phyloP scores from a whole-genome alignment of 2,888 invertebrate genomes.

The Gibbula magus region DNA sequence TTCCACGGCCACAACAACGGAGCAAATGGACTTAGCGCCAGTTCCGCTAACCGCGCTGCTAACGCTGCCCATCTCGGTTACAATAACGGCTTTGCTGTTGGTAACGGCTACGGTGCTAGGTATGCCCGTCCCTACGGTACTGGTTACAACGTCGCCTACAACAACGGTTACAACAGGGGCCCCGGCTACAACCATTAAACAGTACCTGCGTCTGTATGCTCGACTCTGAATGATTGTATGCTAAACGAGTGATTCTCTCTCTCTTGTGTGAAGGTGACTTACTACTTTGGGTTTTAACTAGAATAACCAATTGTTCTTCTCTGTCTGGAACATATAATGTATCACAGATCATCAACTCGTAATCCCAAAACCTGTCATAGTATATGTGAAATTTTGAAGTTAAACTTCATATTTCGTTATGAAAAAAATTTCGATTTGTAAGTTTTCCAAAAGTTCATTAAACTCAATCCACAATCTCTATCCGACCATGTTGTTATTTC shows the following conservation, averaged over 20 bases:
- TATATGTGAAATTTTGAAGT: not conserved
- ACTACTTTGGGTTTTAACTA: too few species aligned
- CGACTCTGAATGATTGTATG: not conserved
- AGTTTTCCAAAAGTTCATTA: not conserved
- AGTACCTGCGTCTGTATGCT: not conserved
- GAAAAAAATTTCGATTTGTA: not conserved
- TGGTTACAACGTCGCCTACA: not conserved
- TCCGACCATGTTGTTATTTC: too few species aligned
- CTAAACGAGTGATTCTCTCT: too few species aligned
- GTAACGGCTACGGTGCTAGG: not conserved
- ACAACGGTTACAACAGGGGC: not conserved
- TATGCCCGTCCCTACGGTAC: not conserved
- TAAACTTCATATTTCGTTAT: not conserved
- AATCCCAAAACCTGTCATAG: not conserved
- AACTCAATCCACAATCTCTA: not conserved
- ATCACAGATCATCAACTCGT: not conserved
- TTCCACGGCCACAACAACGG: not conserved
- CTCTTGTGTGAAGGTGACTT: too few species aligned
- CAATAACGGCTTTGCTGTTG: not conserved
- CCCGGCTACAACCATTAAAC: not conserved
- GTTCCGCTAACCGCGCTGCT: not conserved
- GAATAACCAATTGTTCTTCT: not conserved
- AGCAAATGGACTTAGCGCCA: not conserved
- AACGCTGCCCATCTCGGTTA: not conserved
- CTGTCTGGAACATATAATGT: not conserved